Base-by-base conservation (phyloP, 2,113 vertebrate species). In the Microtus richardsoni region DNA sequence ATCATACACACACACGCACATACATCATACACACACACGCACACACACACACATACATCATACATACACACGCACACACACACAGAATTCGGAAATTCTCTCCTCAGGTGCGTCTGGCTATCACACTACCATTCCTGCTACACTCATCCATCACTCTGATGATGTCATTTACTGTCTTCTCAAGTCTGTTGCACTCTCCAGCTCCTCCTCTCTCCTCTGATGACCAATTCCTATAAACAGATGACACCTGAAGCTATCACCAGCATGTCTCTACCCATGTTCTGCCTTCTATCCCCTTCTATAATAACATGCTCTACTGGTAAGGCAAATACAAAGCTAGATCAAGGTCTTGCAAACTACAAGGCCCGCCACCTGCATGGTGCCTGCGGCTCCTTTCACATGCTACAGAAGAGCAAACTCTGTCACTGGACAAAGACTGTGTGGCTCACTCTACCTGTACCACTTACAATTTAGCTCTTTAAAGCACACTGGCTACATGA, bases 181-280 rank as follows among this genome's bases (percentile, higher is more conserved):
- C 85, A 92, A 91, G 89, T 17, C 58, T 36, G 41, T 79, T 39
- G n/a, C 73, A 84, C 3, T 87, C 10, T 86, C 36, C 41, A 22
- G 44, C 70, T 93, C 70, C 78, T 91, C 39, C n/a, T 77, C 44
- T 77, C 86, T 93, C 75, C 70, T 16, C 16, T 87, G 87, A 91
- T 39, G 78, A 83, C 21, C 16, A 30, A 33, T 75, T 83, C 33
- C 74, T 28, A 49, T 16, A 89, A 2, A 64, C 52, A 62, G 64
- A 52, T 60, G n/a, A 80, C 78, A 66, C 73, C 83, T 77, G 5
- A 33, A 19, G 12, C 68, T 6, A 70, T 85, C 36, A 36, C 58
- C 58, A 22, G 49, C 66, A 4, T 16, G 54, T 16, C 54, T 28
- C 54, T 33, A 36, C 28, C 66, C 28, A 39, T 62, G 44, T 41